A percentile compares a stretch with the other conserved stretches of the same genome.
Conservation (phyloP, 1,140 invertebrate species). For the Dolichoris vasculosae region DNA sequence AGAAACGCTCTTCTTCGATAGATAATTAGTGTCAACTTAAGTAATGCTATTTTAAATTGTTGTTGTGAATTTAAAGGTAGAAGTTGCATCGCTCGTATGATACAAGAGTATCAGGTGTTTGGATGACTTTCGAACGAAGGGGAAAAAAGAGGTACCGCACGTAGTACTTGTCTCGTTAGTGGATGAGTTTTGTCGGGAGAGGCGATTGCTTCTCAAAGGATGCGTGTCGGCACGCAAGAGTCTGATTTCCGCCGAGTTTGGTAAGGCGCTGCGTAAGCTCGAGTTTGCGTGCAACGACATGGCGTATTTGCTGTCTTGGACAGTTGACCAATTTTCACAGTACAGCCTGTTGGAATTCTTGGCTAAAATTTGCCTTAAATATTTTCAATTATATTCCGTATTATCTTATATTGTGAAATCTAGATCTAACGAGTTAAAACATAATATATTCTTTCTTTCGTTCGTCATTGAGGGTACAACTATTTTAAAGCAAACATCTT, state of each 20-base stretch:
- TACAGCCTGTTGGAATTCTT: background rate
- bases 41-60: background rate
- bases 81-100: background rate
- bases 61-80: background rate
- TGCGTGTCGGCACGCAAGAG: background rate
- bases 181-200: background rate
- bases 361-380: too few relatives aligned
- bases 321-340: background rate
- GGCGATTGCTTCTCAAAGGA: background rate
- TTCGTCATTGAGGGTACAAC: too few relatives aligned
- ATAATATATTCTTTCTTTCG: too few relatives aligned
- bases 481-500: too few relatives aligned
- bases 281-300: background rate
- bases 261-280: background rate
- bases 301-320: background rate
- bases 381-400: too few relatives aligned
- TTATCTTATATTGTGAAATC: background rate
- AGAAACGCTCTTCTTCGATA: background rate
- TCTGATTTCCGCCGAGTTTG: background rate
- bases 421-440: too few relatives aligned
- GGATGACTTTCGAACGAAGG: background rate
- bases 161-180: background rate
- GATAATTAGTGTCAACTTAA: background rate
- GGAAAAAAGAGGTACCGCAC: background rate
- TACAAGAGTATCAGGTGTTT: background rate